Base-by-base conservation (phyloP, 2,888 invertebrate genomes). In the Caenorhabditis virilis region DNA sequence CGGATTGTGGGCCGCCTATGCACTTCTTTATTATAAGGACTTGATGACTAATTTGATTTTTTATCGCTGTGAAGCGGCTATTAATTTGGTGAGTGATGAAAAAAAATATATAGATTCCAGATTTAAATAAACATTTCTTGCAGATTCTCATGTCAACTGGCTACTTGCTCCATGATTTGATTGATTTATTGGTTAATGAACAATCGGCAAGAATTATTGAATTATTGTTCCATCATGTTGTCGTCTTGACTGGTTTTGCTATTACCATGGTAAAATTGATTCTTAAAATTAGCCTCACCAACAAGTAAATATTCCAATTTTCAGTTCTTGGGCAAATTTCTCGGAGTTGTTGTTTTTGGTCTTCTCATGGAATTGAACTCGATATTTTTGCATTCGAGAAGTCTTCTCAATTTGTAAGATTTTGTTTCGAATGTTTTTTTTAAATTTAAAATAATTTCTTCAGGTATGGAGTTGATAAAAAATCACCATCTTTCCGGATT, bases 301-400 rank as follows among this genome's bases (percentile, higher is more conserved):
- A 45, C 6, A 45, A 45, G 2, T 7, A 36, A 36, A 16, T 27
- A n/a, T 45, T 33, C 4, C 22, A 20, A 27, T 46, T 51, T 64
- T 23, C 55, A 73, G 73, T 50, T 73, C 38, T 67, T 73, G 23
- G 47, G 64, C 6, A 51, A 61, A 33, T 82, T 74, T 64, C 70
- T 82, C 0, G 80, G 78, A 27, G 74, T 82, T 22, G 80, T 80
- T 11, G 43, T 77, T 9, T 78, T 79, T 46, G 82, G 82, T 25
- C 69, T 82, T 35, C 73, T 82, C 25, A 82, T 82, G 82, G 82
- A 82, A 54, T 45, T 82, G 27, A 82, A 82, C 65, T 76, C 76
- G 42, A 74, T 82, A 46, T 81, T 78, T 59, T 60, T 76, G 7
- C 78, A 78, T 63, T 69, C 73, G 7, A 39, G 77, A 20, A 72